Evolutionary conservation across 1,140 invertebrate genomes (phyloP).

Genomic region (Drosophila busckii): DNA sequence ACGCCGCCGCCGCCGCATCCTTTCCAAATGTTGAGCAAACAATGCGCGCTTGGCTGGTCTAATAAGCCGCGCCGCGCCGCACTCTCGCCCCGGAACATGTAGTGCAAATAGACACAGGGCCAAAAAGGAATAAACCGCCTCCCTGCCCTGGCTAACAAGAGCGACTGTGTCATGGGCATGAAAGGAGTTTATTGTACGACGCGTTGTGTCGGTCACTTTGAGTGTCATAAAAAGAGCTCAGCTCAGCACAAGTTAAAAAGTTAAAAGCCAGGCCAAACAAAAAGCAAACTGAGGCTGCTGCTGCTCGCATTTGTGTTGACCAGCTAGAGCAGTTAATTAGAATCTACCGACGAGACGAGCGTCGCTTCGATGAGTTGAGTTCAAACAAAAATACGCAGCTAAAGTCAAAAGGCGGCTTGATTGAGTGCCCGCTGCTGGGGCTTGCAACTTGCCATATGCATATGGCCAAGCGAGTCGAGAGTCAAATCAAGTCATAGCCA

Average conservation of each 20-base stretch:
- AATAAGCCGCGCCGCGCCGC: conserved; percentile 73
- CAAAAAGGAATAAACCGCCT: background rate
- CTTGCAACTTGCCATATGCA: conserved; percentile 23
- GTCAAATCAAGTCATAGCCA: conserved; percentile 74
- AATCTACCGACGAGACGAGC: conserved; percentile 36
- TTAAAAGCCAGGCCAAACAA: conserved; percentile 70
- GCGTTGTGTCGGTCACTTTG: conserved; percentile 66
- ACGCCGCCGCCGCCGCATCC: conserved; percentile 37
- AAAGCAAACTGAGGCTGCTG: too few species aligned
- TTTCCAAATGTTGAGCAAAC: conserved; percentile 68
- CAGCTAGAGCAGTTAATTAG: conserved; percentile 77
- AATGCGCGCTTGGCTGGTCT: conserved; percentile 53
- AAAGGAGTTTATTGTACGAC: conserved; percentile 73
- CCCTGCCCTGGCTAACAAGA: conserved; percentile 53
- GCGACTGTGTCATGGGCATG: conserved; percentile 47
- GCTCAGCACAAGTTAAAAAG: conserved; percentile 38
- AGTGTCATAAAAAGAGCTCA: conserved; percentile 62
- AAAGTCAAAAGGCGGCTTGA: conserved; percentile 60
- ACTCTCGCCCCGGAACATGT: conserved; percentile 62
- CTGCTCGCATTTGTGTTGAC: conserved; percentile 66
- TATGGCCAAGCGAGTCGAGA: conserved; percentile 51
- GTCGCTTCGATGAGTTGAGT: conserved; percentile 5
- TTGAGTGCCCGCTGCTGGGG: conserved; percentile 45
- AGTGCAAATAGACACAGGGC: conserved; percentile 45
- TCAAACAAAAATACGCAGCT: conserved; percentile 54